Evolutionary conservation across 2,113 vertebrate species (phyloP).

Genomic region (Tympanuchus pallidicinctus): DNA sequence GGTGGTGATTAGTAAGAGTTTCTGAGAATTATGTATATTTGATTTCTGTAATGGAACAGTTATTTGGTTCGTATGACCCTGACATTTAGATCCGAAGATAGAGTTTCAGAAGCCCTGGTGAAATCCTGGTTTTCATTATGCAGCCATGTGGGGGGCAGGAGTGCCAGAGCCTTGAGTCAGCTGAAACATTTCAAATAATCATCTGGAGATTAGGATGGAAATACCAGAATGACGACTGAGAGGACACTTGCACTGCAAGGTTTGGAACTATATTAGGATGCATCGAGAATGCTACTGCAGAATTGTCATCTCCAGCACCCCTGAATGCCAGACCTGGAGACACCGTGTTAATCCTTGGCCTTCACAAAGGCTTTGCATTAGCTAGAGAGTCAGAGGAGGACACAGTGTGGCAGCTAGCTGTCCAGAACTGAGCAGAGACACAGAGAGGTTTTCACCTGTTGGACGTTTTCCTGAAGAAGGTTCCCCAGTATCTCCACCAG

Average conservation of each 20-base stretch:
- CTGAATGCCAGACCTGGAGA: not conserved
- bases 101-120: slow-evolving; percentile 33
- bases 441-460: slow-evolving; percentile 80
- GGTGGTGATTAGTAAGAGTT: slow-evolving; percentile 1
- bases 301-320: not conserved
- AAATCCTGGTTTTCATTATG: slow-evolving; percentile 44
- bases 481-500: slow-evolving; percentile 94
- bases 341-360: not conserved
- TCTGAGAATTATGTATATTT: slow-evolving; percentile 6
- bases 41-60: not conserved
- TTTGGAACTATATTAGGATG: slow-evolving; percentile 7
- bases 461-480: slow-evolving; percentile 89
- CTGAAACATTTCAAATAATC: slow-evolving; percentile 43
- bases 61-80: slow-evolving; percentile 29
- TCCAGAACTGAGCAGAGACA: not conserved
- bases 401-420: not conserved
- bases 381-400: not conserved
- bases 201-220: slow-evolving; percentile 30
- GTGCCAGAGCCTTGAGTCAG: slow-evolving; percentile 37
- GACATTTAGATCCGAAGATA: slow-evolving; percentile 33
- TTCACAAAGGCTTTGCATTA: not conserved
- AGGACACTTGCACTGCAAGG: not conserved
- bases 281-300: not conserved
- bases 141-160: not conserved
- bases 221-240: not conserved